phyloP scores from a whole-genome alignment of 2,113 vertebrate genomes.

The Chlorocebus sabaeus region DNA sequence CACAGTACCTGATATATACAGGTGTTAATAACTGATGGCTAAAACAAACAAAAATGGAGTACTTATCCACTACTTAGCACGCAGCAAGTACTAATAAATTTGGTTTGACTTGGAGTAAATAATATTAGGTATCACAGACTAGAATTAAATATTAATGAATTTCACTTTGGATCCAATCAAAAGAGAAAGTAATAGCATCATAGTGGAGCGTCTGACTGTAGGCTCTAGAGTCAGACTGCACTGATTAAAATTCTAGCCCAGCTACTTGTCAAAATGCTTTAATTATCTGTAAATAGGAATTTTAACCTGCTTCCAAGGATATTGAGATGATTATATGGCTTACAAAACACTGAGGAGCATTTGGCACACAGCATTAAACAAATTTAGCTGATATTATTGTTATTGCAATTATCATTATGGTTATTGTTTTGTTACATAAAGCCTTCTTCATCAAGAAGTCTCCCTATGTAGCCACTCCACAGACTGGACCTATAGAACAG shows the following conservation, averaged over 20 bases:
- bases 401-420: background rate
- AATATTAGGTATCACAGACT: background rate
- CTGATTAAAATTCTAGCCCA: background rate
- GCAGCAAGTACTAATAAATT: background rate
- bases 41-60: background rate
- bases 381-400: constrained; percentile 2
- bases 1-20: background rate
- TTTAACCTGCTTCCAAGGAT: background rate
- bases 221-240: background rate
- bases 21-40: background rate
- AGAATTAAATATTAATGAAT: background rate
- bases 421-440: background rate
- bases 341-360: background rate
- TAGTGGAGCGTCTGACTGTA: background rate
- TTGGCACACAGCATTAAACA: background rate
- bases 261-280: background rate
- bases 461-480: background rate
- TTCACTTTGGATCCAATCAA: background rate
- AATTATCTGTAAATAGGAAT: background rate
- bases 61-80: background rate
- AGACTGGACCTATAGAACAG: background rate
- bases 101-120: background rate
- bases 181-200: background rate
- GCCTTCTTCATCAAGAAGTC: background rate
- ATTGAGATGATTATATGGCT: background rate